phyloP scores from a whole-genome alignment of 2,113 vertebrate genomes.

The Tamias sibiricus region DNA sequence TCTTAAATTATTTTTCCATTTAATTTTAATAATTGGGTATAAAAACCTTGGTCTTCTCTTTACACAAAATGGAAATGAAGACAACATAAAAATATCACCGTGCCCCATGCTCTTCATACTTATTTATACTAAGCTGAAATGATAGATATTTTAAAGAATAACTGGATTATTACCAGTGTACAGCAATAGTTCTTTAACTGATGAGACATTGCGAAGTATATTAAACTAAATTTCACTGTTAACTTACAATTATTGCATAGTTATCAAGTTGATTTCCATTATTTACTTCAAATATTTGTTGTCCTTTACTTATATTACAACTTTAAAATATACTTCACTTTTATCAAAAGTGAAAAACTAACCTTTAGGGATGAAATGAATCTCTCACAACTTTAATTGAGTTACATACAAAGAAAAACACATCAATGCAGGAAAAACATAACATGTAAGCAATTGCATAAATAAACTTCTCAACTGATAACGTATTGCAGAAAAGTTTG shows the following conservation, averaged over 20 bases:
- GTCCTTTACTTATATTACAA: conserved; percentile 12
- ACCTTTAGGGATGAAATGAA: background rate
- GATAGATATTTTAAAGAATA: too few species aligned
- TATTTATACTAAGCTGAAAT: too few species aligned
- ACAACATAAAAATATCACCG: too few species aligned
- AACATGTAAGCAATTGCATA: background rate
- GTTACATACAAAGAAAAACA: background rate
- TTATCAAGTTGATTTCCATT: background rate
- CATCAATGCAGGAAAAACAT: background rate
- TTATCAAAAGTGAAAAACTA: conserved; percentile 21
- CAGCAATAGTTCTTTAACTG: background rate
- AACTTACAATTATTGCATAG: background rate
- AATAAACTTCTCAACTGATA: background rate
- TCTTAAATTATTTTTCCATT: too few species aligned
- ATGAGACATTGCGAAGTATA: background rate
- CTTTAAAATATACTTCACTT: background rate
- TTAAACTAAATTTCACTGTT: conserved; percentile 11
- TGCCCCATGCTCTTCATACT: too few species aligned
- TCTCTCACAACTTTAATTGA: background rate
- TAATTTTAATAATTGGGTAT: too few species aligned
- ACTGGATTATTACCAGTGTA: background rate
- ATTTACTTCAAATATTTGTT: background rate
- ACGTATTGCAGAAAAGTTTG: background rate
- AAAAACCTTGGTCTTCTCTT: too few species aligned
- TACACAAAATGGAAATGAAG: too few species aligned